Base-by-base conservation (phyloP, 2,113 vertebrate genomes). In the Cnemophilus loriae region DNA sequence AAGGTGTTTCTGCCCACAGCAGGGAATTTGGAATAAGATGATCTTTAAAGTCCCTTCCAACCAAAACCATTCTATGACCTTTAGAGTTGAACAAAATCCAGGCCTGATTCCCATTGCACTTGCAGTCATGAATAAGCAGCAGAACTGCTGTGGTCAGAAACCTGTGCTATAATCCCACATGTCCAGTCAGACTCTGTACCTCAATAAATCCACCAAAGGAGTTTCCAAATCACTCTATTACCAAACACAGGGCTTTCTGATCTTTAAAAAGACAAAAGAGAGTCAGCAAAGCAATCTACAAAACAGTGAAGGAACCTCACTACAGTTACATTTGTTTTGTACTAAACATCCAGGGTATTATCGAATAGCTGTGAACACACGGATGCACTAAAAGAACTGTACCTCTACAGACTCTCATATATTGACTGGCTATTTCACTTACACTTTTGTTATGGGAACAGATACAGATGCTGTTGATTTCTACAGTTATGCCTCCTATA, bases 81-180 rank as follows among this genome's bases (percentile, higher is more conserved):
- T 69, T 63, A 13, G 56, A 67, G 57, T 0, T 60, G 26, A 95
- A 50, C 5, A 9, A 42, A 79, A 7, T 32, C 23, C 33, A 68
- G 49, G 63, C 35, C 63, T 17, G 12, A 50, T 71, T 80, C 39
- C 20, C 33, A 14, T 56, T 5, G 3, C 19, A 15, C 30, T 18
- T 81, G n/a, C 19, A 52, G 0, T n/a, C 39, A 33, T 2, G 13
- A 68, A 61, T 32, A 11, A 77, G 46, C 52, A 65, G 27, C 46
- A 84, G 32, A 69, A 47, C 20, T 52, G n/a, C 23, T 47, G 39
- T 2, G 0, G 21, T 64, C 71, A 83, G 67, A 44, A 75, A 35
- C 10, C 10, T 24, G 17, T 9, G 39, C 6, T 24, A 16, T 7
- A 30, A 56, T 10, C 4, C 19, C 11, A 0, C 1, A 1, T 0